Conservation (phyloP, 2,797 vertebrate genomes). For the Avahi laniger region DNA sequence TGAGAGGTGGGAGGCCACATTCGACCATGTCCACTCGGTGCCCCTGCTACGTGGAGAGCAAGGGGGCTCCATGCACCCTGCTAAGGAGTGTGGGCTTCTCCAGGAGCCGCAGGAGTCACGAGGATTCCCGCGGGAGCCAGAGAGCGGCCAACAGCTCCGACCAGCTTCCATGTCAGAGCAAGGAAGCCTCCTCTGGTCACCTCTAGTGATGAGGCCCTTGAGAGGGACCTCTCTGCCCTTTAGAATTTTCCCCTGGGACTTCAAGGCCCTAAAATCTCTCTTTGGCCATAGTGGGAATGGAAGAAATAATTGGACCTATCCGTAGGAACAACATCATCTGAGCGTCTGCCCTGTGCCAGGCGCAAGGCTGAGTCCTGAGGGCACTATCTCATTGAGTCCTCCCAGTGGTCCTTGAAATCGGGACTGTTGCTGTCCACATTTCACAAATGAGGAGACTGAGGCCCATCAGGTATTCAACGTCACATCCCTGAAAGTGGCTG, state of each 20-base stretch:
- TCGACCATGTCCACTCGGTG: fast-evolving
- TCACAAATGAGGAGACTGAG: neutral
- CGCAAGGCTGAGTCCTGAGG: fast-evolving
- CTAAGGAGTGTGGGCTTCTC: neutral
- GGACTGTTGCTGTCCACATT: neutral
- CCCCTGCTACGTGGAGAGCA: too few species aligned
- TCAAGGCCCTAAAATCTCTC: neutral
- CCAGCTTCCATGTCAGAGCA: neutral
- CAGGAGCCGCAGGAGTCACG: neutral
- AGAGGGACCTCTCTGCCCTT: neutral
- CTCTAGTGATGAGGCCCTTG: neutral
- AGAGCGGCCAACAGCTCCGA: neutral
- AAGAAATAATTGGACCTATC: neutral
- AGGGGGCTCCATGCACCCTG: fast-evolving
- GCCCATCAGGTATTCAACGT: neutral
- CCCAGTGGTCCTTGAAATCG: neutral
- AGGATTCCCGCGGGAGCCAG: neutral
- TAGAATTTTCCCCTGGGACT: neutral
- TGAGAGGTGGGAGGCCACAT: neutral
- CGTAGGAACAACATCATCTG: fast-evolving
- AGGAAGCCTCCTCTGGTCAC: neutral
- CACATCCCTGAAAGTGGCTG: neutral
- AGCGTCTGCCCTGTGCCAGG: neutral
- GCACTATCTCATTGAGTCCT: neutral
- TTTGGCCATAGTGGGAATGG: neutral